phyloP scores from a whole-genome alignment of 2,888 invertebrate genomes.

The Cactoblastis cactorum region DNA sequence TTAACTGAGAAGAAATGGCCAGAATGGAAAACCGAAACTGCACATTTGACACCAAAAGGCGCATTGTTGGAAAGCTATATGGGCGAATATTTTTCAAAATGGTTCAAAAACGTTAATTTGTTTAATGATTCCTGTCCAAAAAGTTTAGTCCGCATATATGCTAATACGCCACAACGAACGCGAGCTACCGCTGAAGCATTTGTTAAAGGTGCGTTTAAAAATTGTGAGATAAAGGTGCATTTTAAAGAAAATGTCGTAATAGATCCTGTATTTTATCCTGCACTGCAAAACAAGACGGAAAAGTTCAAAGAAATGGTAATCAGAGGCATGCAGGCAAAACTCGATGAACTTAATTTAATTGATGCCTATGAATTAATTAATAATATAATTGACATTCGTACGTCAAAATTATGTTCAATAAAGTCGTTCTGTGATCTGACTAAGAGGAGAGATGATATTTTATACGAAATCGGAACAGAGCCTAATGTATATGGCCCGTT shows the following conservation, averaged over 20 bases:
- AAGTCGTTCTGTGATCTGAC: slow-evolving; percentile 43
- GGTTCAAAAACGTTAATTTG: slow-evolving; percentile 43
- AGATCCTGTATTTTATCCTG: slow-evolving; percentile 49
- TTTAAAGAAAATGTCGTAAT: slow-evolving; percentile 31
- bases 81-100: slow-evolving; percentile 50
- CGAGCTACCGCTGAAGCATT: slow-evolving; percentile 50
- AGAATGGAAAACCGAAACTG: slow-evolving; percentile 36
- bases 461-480: slow-evolving; percentile 39
- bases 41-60: slow-evolving; percentile 54
- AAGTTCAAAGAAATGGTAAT: slow-evolving; percentile 30
- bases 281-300: slow-evolving; percentile 37
- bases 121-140: slow-evolving; percentile 42
- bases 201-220: slow-evolving; percentile 41
- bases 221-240: slow-evolving; percentile 43
- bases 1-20: slow-evolving; percentile 44
- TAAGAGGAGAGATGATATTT: slow-evolving; percentile 30
- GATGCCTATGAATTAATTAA: slow-evolving; percentile 39
- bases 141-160: slow-evolving; percentile 43
- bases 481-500: slow-evolving; percentile 50
- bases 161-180: slow-evolving; percentile 55
- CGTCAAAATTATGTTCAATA: slow-evolving; percentile 42
- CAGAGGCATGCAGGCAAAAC: slow-evolving; percentile 42
- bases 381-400: slow-evolving; percentile 44
- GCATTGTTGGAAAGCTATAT: slow-evolving; percentile 47
- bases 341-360: slow-evolving; percentile 34